phyloP scores from a whole-genome alignment of 2,113 vertebrate species.

The Rousettus leschenaultii region DNA sequence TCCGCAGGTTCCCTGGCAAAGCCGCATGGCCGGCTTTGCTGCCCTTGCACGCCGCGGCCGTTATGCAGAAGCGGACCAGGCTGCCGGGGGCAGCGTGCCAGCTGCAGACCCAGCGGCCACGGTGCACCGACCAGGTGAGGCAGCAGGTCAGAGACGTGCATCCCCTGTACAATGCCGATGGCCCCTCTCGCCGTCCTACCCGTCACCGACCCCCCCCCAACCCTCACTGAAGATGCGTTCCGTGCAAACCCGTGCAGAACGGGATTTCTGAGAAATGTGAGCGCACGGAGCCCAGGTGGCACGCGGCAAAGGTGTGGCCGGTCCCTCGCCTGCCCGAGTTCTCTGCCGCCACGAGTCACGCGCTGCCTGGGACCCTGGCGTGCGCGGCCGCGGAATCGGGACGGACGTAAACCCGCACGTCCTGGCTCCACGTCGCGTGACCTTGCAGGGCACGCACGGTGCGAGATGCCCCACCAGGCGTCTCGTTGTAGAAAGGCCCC shows the following conservation, averaged over 20 bases:
- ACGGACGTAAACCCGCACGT: not conserved
- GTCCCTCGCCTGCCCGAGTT: rapidly evolving
- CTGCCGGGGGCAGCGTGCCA: rapidly evolving
- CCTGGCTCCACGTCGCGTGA: not conserved
- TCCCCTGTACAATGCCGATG: not conserved
- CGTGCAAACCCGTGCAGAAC: too few relatives aligned
- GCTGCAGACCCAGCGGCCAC: rapidly evolving
- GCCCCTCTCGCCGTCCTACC: not conserved
- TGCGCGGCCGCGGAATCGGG: rapidly evolving
- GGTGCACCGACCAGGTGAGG: not conserved
- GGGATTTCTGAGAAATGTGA: not conserved
- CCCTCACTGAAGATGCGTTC: not conserved
- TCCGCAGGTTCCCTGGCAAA: too few relatives aligned
- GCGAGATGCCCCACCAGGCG: not conserved
- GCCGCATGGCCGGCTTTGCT: too few relatives aligned
- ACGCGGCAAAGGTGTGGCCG: not conserved
- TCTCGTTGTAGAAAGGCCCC: rapidly evolving
- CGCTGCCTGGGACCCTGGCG: too few relatives aligned
- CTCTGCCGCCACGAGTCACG: too few relatives aligned
- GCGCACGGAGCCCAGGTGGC: too few relatives aligned
- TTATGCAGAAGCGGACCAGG: too few relatives aligned
- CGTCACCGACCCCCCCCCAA: too few relatives aligned
- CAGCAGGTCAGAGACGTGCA: not conserved
- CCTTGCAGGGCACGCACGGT: not conserved
- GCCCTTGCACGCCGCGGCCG: too few relatives aligned